Evolutionary conservation across 2,888 invertebrate genomes (phyloP).

Genomic region (Amblyjoppa proteus): DNA sequence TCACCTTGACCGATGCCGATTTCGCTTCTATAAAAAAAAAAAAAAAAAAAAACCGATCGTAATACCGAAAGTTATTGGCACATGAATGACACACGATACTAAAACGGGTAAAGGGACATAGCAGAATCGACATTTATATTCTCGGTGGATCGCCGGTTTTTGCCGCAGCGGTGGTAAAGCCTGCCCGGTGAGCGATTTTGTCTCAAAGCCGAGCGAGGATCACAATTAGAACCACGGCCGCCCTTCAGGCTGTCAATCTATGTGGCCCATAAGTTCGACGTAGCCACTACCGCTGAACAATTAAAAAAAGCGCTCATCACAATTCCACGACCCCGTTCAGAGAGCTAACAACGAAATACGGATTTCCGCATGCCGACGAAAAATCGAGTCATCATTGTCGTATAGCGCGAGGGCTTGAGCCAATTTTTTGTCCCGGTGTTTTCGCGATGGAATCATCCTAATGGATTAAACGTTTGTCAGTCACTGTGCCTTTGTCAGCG

Average conservation of each 20-base stretch:
- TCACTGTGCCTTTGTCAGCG: not conserved
- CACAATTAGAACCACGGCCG: not conserved
- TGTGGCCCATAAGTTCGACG: conserved; percentile 14
- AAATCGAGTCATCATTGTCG: not conserved
- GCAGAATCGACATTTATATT: not conserved
- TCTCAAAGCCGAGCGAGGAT: not conserved
- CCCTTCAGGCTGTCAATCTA: not conserved
- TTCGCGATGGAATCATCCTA: not conserved
- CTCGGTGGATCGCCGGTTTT: not conserved
- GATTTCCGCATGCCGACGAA: not conserved
- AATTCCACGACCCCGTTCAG: conserved; percentile 17
- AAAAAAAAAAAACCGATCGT: not conserved
- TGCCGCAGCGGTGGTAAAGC: not conserved
- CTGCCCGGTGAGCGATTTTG: not conserved
- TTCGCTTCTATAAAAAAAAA: not conserved
- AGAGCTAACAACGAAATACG: conserved; percentile 7
- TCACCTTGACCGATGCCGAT: not conserved
- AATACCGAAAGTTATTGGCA: not conserved
- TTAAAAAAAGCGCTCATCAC: conserved; percentile 17
- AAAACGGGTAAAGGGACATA: not conserved
- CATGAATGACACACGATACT: not conserved
- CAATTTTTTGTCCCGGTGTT: not conserved
- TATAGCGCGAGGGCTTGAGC: not conserved
- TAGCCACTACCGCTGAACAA: not conserved
- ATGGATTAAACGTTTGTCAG: not conserved